Evolutionary conservation across 2,888 invertebrate genomes (phyloP).

Genomic region (Habroteleia sp.): DNA sequence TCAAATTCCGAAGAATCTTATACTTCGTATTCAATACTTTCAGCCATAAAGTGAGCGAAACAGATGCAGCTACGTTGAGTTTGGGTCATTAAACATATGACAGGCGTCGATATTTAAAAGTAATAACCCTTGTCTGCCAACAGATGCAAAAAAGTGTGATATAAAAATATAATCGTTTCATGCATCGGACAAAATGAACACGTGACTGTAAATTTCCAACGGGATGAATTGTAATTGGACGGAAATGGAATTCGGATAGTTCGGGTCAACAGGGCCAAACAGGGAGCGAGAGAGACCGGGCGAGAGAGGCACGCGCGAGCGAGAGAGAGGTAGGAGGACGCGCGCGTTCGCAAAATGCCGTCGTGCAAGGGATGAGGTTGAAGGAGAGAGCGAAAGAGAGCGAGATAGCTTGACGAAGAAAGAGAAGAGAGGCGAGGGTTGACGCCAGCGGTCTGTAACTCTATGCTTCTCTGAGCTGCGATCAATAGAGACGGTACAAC

Average conservation of each 20-base stretch:
- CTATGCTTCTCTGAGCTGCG: constrained; percentile 77
- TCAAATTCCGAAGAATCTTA: too few relatives aligned
- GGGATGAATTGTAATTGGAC: constrained; percentile 78
- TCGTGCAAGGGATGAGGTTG: constrained; percentile 15
- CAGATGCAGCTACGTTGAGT: background rate
- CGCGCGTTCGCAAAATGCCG: constrained; percentile 39
- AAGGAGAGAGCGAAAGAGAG: constrained; percentile 45
- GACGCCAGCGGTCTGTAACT: constrained; percentile 79
- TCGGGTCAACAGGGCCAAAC: constrained; percentile 66
- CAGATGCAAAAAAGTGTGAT: constrained; percentile 27
- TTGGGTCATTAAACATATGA: constrained; percentile 19
- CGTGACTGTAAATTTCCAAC: constrained; percentile 72
- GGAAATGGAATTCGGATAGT: constrained; percentile 77
- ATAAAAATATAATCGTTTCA: constrained; percentile 66
- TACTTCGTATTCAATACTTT: constrained; percentile 2
- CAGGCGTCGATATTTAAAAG: constrained; percentile 17
- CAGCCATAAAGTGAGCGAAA: background rate
- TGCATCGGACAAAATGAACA: constrained; percentile 67
- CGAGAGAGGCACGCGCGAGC: constrained; percentile 2
- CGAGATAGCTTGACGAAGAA: constrained; percentile 61
- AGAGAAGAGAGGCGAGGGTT: constrained; percentile 68
- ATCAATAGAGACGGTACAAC: constrained; percentile 78
- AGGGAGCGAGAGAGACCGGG: constrained; percentile 12
- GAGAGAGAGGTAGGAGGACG: constrained; percentile 7
- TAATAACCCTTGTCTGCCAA: constrained; percentile 2